Conservation (phyloP, 2,797 vertebrate species). For the Ctenopoma kingsleyae region DNA sequence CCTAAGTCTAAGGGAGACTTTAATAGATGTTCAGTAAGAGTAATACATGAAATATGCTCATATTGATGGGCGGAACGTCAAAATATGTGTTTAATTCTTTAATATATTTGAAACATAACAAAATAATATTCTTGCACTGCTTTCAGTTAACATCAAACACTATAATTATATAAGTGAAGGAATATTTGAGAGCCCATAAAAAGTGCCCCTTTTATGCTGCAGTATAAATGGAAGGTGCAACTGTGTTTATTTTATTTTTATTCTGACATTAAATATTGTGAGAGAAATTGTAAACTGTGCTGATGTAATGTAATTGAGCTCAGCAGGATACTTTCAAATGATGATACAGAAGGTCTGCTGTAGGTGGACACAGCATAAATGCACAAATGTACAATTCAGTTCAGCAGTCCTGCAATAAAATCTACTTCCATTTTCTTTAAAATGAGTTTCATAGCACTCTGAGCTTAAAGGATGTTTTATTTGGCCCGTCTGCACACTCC, state of each 20-base stretch:
- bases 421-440: too few relatives aligned
- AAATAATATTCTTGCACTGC: background rate
- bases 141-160: background rate
- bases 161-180: background rate
- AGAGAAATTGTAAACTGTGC: too few relatives aligned
- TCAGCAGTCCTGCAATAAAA: background rate
- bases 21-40: background rate
- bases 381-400: background rate
- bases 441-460: background rate
- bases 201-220: background rate
- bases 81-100: background rate
- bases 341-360: too few relatives aligned
- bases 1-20: background rate
- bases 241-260: too few relatives aligned
- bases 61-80: background rate
- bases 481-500: background rate
- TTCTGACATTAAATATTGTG: too few relatives aligned
- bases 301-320: background rate
- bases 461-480: constrained; percentile 19
- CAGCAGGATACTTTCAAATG: background rate
- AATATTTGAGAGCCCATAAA: background rate
- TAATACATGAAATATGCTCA: background rate
- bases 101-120: background rate
- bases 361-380: background rate
- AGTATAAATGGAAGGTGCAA: background rate